phyloP scores from a whole-genome alignment of 2,888 invertebrate genomes.

The Labia minor region DNA sequence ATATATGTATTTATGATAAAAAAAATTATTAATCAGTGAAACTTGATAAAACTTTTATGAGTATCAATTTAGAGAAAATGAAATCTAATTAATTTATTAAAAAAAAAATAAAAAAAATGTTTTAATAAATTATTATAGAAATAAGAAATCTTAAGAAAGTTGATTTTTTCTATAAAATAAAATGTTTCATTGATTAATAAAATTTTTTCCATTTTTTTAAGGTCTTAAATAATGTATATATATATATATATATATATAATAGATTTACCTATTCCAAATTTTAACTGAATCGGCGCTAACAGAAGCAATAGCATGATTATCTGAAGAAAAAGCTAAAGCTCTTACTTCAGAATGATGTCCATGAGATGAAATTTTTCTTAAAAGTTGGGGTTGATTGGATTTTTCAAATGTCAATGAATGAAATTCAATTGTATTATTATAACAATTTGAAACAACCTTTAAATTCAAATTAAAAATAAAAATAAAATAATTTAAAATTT shows the following conservation, averaged over 20 bases:
- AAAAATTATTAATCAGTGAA: slow-evolving; percentile 18
- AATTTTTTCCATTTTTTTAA: too few relatives aligned
- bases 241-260: too few relatives aligned
- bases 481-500: slow-evolving; percentile 3
- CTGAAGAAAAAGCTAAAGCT: slow-evolving; percentile 78
- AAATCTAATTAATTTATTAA: too few relatives aligned
- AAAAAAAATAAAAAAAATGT: too few relatives aligned
- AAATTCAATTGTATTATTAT: slow-evolving; percentile 64
- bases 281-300: slow-evolving; percentile 81
- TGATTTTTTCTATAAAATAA: too few relatives aligned
- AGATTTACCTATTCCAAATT: slow-evolving; percentile 89
- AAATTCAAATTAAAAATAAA: slow-evolving; percentile 14
- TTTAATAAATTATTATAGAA: too few relatives aligned
- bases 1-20: slow-evolving; percentile 14
- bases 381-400: slow-evolving; percentile 37
- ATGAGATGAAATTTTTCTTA: slow-evolving; percentile 55
- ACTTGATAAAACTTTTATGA: too few relatives aligned
- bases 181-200: too few relatives aligned
- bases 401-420: slow-evolving; percentile 46
- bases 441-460: not conserved
- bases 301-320: slow-evolving; percentile 76
- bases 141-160: too few relatives aligned
- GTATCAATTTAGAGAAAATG: too few relatives aligned
- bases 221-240: too few relatives aligned
- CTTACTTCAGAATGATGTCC: slow-evolving; percentile 88